These are phyloP conservation scores for Scomberomorus guttatus DNA, from an alignment of 2,797 vertebrate genomes.

Conservation along the genomic window DNA sequence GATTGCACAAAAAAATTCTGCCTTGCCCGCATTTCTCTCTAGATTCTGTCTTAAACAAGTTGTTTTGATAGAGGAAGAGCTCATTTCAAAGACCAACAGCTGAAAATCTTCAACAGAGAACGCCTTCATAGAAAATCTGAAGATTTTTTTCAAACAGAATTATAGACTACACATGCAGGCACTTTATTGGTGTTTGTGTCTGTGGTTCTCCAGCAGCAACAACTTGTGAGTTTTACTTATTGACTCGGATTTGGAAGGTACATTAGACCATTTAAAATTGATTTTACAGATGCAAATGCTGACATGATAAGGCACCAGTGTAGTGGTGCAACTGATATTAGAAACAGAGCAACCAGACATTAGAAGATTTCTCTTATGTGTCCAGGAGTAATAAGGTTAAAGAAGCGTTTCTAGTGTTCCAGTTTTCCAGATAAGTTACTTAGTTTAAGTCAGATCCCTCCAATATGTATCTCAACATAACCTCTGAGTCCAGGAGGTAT, in stretches of 20 bases:
- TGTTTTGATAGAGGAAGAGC: constrained; percentile 12
- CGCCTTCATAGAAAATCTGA: neutral
- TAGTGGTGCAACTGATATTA: neutral
- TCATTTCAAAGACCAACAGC: constrained; percentile 5
- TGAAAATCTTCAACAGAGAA: neutral
- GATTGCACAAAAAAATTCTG: neutral
- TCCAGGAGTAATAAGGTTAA: constrained; percentile 13
- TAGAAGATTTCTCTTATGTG: constrained; percentile 1
- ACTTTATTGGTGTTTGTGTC: neutral
- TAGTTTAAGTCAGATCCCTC: neutral
- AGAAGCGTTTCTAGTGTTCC: neutral
- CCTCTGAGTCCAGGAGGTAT: neutral
- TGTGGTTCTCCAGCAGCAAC: constrained; percentile 4
- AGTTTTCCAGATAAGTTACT: constrained; percentile 17
- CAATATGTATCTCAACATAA: neutral
- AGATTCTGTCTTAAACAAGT: neutral
- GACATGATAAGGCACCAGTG: constrained; percentile 13
- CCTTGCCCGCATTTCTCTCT: neutral
- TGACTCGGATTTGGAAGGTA: constrained; percentile 22
- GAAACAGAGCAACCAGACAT: neutral
- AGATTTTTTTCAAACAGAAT: constrained; percentile 20
- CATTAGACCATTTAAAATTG: neutral
- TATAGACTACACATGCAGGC: neutral
- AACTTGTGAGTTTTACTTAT: neutral
- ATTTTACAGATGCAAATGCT: constrained; percentile 18